Percentiles rank a stretch among this genome's conserved stretches.
phyloP scores from a whole-genome alignment of 2,113 vertebrate genomes.

The Hassar affinis region DNA sequence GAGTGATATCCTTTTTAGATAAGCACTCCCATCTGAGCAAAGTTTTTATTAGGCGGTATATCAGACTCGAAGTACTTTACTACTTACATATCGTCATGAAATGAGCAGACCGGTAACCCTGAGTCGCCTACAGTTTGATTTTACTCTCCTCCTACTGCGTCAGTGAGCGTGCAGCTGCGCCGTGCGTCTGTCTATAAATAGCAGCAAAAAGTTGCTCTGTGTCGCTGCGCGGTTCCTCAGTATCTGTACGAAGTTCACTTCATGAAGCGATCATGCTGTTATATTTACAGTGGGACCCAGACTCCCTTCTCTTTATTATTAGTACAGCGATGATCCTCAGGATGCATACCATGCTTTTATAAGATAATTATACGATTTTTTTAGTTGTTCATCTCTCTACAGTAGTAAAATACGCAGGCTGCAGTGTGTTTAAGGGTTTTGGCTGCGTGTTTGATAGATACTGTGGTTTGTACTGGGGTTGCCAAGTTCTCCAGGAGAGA shows the following conservation, averaged over 20 bases:
- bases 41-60: neutral
- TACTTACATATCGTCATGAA: neutral
- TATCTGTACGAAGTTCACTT: neutral
- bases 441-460: neutral
- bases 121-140: neutral
- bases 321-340: neutral
- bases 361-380: too few species aligned
- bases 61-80: neutral
- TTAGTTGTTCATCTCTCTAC: neutral
- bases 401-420: neutral
- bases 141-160: neutral
- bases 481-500: neutral
- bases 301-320: conserved; percentile 19
- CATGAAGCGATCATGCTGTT: neutral
- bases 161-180: conserved; percentile 33
- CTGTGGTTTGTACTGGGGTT: neutral
- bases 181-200: conserved; percentile 43
- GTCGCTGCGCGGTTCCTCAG: conserved; percentile 2
- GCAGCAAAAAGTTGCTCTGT: conserved; percentile 1
- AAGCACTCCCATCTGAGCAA: too few species aligned
- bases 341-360: too few species aligned
- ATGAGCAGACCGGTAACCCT: neutral
- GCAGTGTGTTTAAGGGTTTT: neutral
- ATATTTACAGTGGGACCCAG: conserved; percentile 23
- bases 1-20: neutral